Percentiles rank a stretch among this genome's conserved stretches.
phyloP scores from a whole-genome alignment of 2,113 vertebrate genomes.

The Lonchura striata region DNA sequence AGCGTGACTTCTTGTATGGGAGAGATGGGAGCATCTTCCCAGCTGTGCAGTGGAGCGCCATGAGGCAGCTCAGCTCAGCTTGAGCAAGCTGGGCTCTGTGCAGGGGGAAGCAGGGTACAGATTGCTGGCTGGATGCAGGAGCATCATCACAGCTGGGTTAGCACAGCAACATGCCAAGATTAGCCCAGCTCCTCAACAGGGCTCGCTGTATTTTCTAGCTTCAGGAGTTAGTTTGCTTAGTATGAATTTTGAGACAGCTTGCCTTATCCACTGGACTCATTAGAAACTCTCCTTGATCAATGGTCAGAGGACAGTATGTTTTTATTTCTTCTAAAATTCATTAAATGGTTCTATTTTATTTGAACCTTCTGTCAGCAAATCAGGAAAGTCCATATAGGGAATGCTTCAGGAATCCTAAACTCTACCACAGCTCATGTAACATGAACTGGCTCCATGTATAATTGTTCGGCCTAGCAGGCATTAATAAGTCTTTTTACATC shows the following conservation, averaged over 20 bases:
- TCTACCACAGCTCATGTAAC: not conserved
- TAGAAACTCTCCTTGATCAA: not conserved
- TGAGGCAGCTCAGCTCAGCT: not conserved
- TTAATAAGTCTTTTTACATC: not conserved
- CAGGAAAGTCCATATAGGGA: not conserved
- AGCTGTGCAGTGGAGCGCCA: not conserved
- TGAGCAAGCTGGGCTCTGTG: not conserved
- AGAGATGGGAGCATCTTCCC: not conserved
- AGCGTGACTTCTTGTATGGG: not conserved
- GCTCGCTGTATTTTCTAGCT: not conserved
- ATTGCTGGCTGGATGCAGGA: no score
- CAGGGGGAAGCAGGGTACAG: not conserved
- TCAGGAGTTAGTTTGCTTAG: not conserved
- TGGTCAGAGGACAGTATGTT: not conserved
- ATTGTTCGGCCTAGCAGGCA: not conserved
- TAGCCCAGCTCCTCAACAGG: not conserved
- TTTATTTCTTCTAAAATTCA: not conserved
- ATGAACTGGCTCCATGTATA: not conserved
- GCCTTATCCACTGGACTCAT: not conserved
- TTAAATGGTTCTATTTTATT: not conserved
- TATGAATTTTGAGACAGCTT: not conserved
- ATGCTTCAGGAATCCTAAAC: not conserved
- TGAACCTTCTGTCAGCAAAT: not conserved
- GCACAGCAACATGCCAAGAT: rapidly evolving
- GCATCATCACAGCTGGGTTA: not conserved